phyloP scores from a whole-genome alignment of 2,888 invertebrate species.

The Perizoma affinitatum region DNA sequence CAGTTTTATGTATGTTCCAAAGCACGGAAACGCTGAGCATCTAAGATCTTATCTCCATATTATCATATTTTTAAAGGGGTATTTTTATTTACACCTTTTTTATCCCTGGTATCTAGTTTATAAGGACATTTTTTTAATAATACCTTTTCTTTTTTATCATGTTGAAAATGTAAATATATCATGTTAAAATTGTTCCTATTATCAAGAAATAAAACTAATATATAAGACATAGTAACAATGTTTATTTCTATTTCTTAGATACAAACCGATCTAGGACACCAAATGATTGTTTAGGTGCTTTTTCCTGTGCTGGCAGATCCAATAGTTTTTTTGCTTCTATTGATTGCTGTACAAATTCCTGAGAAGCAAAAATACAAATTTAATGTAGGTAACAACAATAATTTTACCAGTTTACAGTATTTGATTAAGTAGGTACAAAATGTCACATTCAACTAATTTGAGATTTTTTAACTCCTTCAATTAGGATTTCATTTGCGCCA shows the following conservation, averaged over 20 bases:
- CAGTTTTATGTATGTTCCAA: too few relatives aligned
- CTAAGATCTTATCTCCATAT: too few relatives aligned
- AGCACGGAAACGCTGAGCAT: too few relatives aligned
- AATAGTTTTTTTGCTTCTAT: slow-evolving; percentile 64
- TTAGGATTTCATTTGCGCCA: too few relatives aligned
- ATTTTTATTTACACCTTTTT: slow-evolving; percentile 19
- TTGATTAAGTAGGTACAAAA: too few relatives aligned
- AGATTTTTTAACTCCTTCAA: too few relatives aligned
- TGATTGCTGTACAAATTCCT: slow-evolving; percentile 70
- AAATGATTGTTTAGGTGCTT: slow-evolving; percentile 69
- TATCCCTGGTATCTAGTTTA: background rate
- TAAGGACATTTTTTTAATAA: slow-evolving; percentile 31
- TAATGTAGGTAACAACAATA: too few relatives aligned
- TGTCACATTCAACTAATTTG: too few relatives aligned
- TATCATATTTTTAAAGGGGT: background rate
- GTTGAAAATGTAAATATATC: slow-evolving; percentile 65
- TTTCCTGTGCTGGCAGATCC: slow-evolving; percentile 53
- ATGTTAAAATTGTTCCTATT: slow-evolving; percentile 60
- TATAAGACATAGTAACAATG: slow-evolving; percentile 32
- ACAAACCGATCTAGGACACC: slow-evolving; percentile 89
- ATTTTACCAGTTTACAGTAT: too few relatives aligned
- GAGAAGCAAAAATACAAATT: slow-evolving; percentile 21
- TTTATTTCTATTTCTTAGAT: slow-evolving; percentile 68
- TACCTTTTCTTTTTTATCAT: slow-evolving; percentile 59
- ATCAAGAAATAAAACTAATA: slow-evolving; percentile 46